phyloP scores from a whole-genome alignment of 2,113 vertebrate species.

The Myrmophylax atrothorax region DNA sequence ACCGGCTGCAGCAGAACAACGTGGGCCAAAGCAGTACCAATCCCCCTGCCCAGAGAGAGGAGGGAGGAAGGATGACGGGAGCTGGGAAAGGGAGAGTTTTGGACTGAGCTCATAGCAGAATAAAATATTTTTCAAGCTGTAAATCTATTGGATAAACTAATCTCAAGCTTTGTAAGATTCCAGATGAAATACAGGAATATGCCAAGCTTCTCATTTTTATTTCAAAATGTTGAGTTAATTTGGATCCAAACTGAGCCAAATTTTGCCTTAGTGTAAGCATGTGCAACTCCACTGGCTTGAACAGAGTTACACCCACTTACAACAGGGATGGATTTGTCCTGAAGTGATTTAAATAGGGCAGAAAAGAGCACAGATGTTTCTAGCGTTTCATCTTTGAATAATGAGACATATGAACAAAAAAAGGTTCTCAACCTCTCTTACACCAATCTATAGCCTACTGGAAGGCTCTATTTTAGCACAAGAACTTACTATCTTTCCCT shows the following conservation, averaged over 20 bases:
- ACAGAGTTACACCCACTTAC: conserved; percentile 33
- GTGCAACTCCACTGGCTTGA: conserved; percentile 38
- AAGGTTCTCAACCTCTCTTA: not conserved
- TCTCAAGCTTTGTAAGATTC: conserved; percentile 5
- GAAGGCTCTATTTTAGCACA: not conserved
- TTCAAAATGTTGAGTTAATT: conserved; percentile 56
- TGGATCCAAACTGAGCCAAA: conserved; percentile 35
- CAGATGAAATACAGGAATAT: conserved; percentile 39
- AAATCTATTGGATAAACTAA: conserved; percentile 63
- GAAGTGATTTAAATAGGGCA: conserved; percentile 40
- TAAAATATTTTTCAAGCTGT: conserved; percentile 33
- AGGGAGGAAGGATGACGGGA: not conserved
- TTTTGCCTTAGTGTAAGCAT: not conserved
- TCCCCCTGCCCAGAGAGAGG: not conserved
- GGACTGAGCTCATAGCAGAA: conserved; percentile 1
- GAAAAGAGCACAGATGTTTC: conserved; percentile 38
- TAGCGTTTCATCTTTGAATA: conserved; percentile 31
- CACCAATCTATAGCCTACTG: not conserved
- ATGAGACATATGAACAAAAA: not conserved
- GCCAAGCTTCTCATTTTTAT: conserved; percentile 19
- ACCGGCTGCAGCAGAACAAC: not conserved
- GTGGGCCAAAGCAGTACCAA: not conserved
- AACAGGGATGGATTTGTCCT: conserved; percentile 19
- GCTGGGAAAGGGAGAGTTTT: conserved; percentile 17
- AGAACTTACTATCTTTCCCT: not conserved